phyloP scores from a whole-genome alignment of 2,888 invertebrate species.

The Phorcus lineatus region DNA sequence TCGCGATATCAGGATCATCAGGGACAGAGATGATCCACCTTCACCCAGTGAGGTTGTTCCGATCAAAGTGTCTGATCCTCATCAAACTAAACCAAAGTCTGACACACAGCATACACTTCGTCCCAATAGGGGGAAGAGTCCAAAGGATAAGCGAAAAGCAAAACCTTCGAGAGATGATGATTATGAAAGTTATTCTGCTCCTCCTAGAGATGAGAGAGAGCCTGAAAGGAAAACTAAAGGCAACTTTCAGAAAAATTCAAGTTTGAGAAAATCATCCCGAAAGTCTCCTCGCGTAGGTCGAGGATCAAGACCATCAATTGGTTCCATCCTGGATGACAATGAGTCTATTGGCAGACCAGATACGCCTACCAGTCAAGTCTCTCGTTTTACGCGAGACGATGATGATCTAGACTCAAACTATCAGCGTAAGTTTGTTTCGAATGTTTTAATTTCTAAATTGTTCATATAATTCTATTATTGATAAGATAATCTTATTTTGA shows the following conservation, averaged over 20 bases:
- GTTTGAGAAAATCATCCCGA: conserved; percentile 32
- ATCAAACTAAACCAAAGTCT: conserved; percentile 32
- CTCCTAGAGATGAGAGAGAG: conserved; percentile 33
- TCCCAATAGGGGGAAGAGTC: conserved; percentile 35
- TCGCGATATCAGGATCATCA: conserved; percentile 33
- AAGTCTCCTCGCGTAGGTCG: conserved; percentile 41
- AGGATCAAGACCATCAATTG: conserved; percentile 35
- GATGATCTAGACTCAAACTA: conserved; percentile 44
- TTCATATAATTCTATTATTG: too few species aligned
- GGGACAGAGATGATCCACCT: conserved; percentile 39
- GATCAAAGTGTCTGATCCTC: conserved; percentile 34
- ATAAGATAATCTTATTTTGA: too few species aligned
- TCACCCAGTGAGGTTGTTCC: conserved; percentile 45
- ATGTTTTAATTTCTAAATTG: too few species aligned
- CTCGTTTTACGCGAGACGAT: conserved; percentile 31
- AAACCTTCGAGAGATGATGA: conserved; percentile 6
- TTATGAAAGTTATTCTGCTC: neutral
- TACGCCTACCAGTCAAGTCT: conserved; percentile 37
- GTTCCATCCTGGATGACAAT: conserved; percentile 40
- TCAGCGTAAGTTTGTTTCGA: conserved; percentile 39
- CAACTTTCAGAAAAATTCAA: conserved; percentile 38
- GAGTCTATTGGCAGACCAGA: conserved; percentile 32
- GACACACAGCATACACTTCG: conserved; percentile 41
- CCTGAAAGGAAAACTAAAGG: conserved; percentile 29
- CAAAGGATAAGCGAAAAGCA: neutral